Evolutionary conservation across 92 coral and sea anemone genomes (phyloP), one percentile per base, ranked within the genome.

Genomic region (Heliopora coerulea): DNA sequence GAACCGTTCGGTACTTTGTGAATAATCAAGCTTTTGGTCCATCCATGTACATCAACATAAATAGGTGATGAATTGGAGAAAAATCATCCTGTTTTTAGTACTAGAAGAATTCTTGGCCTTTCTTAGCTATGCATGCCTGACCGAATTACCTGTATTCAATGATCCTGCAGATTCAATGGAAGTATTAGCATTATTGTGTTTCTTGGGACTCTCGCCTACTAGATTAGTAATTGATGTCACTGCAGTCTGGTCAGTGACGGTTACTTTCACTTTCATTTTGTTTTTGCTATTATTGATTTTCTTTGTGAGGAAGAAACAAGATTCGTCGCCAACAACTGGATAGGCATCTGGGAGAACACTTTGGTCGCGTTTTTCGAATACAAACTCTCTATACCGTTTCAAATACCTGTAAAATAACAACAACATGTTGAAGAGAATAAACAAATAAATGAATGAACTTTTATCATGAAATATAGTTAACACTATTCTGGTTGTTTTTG

Each of bases 291-390:
- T 31, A 54, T 32, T 70, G 18, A 54, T 58, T 32, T 52, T 70
- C 58, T 58, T 52, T 27, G 77, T 70, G 14, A 70, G 77, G 20
- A 70, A 70, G 48, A 52, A 70, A 40, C 77, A 70, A 8, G 77
- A 52, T 58, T 70, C 77, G 13, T 70, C 34, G 26, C 77, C 77
- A 20, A 27, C 26, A n/a, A 28, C 42, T 35, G 77, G 77, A n/a
- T 70, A 70, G 11, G 49, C 77, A 28, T 70, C 77, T 13, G 77
- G 77, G 12, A 70, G 58, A 32, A n/a, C 77, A 33, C 77, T 70
- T 23, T 70, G 77, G 33, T 70, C 49, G 15, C 77, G 77, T 19
- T 26, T 37, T 32, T 70, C 62, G 63, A 52, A 70, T 12, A 48
- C 52, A 54, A 70, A 70, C 63, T 52, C 77, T 34, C 54, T 70